These are phyloP conservation scores for Ophioderma brevispina DNA, from an alignment of 35 echinoderm and acorn worm species.

Conservation along the genomic window DNA sequence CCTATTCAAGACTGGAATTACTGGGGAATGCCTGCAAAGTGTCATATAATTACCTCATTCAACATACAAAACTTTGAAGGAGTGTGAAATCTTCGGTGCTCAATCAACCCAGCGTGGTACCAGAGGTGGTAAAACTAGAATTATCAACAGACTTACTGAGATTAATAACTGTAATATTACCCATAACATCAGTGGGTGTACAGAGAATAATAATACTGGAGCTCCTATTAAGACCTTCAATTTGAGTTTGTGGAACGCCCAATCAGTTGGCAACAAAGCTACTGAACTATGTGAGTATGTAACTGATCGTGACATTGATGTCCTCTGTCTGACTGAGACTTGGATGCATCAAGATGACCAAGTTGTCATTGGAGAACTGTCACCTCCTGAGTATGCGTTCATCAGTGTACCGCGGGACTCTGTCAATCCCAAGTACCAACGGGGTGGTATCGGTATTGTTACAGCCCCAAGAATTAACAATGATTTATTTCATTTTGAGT, in stretches of 20 bases:
- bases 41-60: background rate
- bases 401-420: constrained; percentile 36
- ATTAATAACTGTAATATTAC: background rate
- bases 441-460: constrained; percentile 38
- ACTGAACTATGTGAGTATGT: constrained; percentile 38
- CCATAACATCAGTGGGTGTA: background rate
- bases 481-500: too few relatives aligned
- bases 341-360: too few relatives aligned
- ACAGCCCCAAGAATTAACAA: too few relatives aligned
- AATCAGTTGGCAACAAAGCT: constrained; percentile 61
- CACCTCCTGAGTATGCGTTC: too few relatives aligned
- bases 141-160: background rate
- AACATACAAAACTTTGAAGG: background rate
- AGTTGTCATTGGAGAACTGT: too few relatives aligned
- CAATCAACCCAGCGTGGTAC: background rate
- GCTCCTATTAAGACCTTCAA: background rate
- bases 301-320: constrained; percentile 34
- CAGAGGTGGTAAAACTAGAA: background rate
- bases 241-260: constrained; percentile 37
- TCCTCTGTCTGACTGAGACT: constrained; percentile 50
- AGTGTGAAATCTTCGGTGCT: background rate
- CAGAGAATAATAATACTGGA: background rate
- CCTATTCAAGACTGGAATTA: background rate
- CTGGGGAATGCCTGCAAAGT: background rate
- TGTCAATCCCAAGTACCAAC: background rate